These are phyloP conservation scores for Diadema setosum DNA, from an alignment of 35 echinoderm and acorn worm species.

Conservation along the genomic window DNA sequence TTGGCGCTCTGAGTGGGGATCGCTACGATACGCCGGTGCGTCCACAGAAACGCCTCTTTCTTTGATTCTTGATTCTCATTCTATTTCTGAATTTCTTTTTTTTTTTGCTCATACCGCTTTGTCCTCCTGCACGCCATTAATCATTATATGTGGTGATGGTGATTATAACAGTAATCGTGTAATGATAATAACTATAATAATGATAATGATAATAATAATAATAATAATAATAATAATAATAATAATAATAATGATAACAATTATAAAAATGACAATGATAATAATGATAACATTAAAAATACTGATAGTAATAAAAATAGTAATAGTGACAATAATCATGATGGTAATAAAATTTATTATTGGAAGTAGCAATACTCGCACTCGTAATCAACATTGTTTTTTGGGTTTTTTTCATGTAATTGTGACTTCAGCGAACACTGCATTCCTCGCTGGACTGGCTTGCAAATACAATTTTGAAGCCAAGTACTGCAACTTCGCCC, in stretches of 20 bases:
- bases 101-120: background rate
- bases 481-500: slow-evolving; percentile 29
- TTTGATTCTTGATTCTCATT: background rate
- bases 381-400: background rate
- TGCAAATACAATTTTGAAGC: background rate
- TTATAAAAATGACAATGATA: background rate
- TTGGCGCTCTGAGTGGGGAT: slow-evolving; percentile 51
- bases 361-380: background rate
- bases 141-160: background rate
- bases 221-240: background rate
- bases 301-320: background rate
- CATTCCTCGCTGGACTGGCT: slow-evolving; percentile 58
- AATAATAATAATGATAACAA: background rate
- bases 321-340: background rate
- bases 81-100: background rate
- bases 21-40: slow-evolving; percentile 68
- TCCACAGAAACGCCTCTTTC: background rate
- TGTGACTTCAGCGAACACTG: slow-evolving; percentile 54
- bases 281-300: background rate
- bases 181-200: background rate
- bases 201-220: background rate
- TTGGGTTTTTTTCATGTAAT: background rate
- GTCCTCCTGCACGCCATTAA: background rate
- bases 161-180: background rate
- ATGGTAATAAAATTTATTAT: background rate